Evolutionary conservation across 2,113 vertebrate genomes (phyloP).

Genomic region (Callipepla californica): DNA sequence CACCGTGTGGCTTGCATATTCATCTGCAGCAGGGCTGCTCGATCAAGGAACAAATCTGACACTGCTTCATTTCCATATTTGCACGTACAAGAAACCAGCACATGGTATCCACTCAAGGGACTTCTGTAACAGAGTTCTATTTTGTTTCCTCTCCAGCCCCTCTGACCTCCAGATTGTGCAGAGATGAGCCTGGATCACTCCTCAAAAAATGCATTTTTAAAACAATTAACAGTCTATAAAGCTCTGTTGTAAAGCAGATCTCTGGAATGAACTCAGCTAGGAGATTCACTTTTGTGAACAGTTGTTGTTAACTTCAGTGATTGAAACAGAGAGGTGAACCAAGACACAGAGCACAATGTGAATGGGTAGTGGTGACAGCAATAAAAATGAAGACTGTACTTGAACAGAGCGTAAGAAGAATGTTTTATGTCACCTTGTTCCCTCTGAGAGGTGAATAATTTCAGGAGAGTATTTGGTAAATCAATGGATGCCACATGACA

Average conservation of each 20-base stretch:
- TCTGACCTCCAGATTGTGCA: not conserved
- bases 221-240: not conserved
- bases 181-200: not conserved
- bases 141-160: not conserved
- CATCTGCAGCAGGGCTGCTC: not conserved
- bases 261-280: not conserved
- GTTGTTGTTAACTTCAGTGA: not conserved
- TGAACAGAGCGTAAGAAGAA: not conserved
- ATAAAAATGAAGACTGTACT: not conserved
- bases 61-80: slow-evolving; percentile 28
- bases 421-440: not conserved
- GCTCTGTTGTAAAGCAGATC: not conserved
- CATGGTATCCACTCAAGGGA: not conserved
- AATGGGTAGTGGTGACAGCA: not conserved
- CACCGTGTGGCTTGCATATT: not conserved
- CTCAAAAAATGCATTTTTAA: not conserved
- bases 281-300: not conserved
- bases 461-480: not conserved
- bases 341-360: not conserved
- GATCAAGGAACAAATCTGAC: not conserved
- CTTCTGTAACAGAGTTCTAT: not conserved
- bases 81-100: not conserved
- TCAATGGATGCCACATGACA: not conserved
- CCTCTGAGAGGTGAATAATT: not conserved
- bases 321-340: not conserved